Evolutionary conservation across 2,797 vertebrate species (phyloP).

Genomic region (Coregonus ussuriensis): DNA sequence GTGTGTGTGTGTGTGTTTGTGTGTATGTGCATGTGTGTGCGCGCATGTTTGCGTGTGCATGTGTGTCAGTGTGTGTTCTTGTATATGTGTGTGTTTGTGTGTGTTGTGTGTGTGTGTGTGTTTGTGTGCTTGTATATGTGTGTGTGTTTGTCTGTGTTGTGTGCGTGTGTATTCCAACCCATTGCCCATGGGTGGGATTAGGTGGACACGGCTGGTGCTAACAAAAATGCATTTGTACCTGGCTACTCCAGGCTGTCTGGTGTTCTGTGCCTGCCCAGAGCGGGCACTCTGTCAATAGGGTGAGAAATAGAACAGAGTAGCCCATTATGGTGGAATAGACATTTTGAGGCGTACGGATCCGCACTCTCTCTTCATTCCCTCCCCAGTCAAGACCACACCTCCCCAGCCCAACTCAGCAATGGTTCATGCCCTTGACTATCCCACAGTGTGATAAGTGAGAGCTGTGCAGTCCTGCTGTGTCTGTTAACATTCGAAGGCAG

Average conservation of each 20-base stretch:
- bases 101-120: constrained; percentile 9
- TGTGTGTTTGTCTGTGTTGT: not conserved
- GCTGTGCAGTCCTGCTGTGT: not conserved
- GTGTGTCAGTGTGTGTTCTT: not conserved
- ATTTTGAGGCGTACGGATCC: not conserved
- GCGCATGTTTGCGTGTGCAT: too few relatives aligned
- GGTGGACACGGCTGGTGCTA: constrained; percentile 33
- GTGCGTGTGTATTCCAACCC: constrained; percentile 12
- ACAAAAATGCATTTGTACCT: constrained; percentile 9
- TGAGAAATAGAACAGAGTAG: not conserved
- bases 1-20: too few relatives aligned
- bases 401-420: not conserved
- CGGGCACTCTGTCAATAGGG: not conserved
- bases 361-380: not conserved
- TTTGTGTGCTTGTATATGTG: not conserved
- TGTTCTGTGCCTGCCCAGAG: constrained; percentile 7
- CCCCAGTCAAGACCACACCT: not conserved
- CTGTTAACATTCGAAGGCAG: not conserved
- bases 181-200: constrained; percentile 27
- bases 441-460: not conserved
- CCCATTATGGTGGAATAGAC: not conserved
- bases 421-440: not conserved
- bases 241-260: not conserved
- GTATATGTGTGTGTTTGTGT: not conserved
- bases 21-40: too few relatives aligned